These are phyloP conservation scores for Ciconia stormi DNA, from an alignment of 2,113 vertebrate species.

Conservation along the genomic window DNA sequence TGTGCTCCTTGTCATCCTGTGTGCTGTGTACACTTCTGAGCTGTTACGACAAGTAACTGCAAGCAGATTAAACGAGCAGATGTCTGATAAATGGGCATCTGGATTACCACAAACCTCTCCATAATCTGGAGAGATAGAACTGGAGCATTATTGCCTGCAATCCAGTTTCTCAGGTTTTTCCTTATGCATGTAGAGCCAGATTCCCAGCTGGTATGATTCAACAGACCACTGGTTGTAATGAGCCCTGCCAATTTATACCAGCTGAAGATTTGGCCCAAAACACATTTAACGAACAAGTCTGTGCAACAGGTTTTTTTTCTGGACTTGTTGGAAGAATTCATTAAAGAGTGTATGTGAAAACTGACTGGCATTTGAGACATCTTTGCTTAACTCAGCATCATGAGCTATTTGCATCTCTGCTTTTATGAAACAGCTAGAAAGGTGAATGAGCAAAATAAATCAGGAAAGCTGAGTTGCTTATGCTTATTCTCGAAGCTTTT, in stretches of 20 bases:
- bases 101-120: not conserved
- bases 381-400: not conserved
- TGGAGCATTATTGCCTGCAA: not conserved
- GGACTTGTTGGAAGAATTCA: not conserved
- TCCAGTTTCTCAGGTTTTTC: not conserved
- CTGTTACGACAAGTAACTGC: not conserved
- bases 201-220: not conserved
- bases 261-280: not conserved
- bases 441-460: not conserved
- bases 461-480: not conserved
- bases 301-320: not conserved
- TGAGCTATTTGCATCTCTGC: not conserved
- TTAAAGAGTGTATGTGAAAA: not conserved
- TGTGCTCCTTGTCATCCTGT: not conserved
- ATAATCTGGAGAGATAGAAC: not conserved
- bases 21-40: not conserved
- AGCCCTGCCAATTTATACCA: not conserved
- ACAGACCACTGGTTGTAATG: not conserved
- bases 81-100: constrained; percentile 43
- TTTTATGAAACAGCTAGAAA: not conserved
- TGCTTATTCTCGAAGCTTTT: not conserved
- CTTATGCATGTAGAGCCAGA: not conserved
- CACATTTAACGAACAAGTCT: not conserved
- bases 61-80: not conserved
- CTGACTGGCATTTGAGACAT: not conserved